phyloP scores from a whole-genome alignment of 1,140 invertebrate genomes.

The Paraescarpia echinospica region DNA sequence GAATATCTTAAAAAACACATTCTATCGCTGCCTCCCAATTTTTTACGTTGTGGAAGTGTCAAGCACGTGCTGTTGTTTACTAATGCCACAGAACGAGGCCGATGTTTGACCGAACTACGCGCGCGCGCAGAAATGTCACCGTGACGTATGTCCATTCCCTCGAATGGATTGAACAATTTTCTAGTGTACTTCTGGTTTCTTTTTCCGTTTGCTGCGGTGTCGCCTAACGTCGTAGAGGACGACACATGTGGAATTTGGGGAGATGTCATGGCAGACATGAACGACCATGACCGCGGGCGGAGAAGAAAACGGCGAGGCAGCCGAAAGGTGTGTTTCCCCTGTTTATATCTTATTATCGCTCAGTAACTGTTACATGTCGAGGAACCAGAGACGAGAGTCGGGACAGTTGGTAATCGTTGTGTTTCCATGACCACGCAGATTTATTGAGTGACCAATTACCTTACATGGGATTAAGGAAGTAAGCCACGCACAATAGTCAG shows the following conservation, averaged over 20 bases:
- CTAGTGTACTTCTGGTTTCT: neutral
- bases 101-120: neutral
- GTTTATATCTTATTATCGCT: neutral
- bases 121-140: conserved; percentile 2
- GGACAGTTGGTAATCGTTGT: neutral
- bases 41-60: neutral
- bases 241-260: conserved; percentile 6
- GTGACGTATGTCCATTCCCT: neutral
- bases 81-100: neutral
- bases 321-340: neutral
- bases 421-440: neutral
- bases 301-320: conserved; percentile 12
- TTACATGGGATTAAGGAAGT: neutral
- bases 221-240: neutral
- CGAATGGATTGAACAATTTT: neutral
- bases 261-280: conserved; percentile 5
- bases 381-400: no score
- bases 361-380: neutral
- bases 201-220: conserved; percentile 4
- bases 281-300: neutral
- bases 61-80: neutral
- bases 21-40: no score
- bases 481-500: neutral
- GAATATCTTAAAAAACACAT: no score
- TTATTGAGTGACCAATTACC: neutral